Percentiles rank a stretch among this genome's conserved stretches.
Evolutionary conservation across 2,113 vertebrate species (phyloP).

Genomic region (Mixornis gularis): DNA sequence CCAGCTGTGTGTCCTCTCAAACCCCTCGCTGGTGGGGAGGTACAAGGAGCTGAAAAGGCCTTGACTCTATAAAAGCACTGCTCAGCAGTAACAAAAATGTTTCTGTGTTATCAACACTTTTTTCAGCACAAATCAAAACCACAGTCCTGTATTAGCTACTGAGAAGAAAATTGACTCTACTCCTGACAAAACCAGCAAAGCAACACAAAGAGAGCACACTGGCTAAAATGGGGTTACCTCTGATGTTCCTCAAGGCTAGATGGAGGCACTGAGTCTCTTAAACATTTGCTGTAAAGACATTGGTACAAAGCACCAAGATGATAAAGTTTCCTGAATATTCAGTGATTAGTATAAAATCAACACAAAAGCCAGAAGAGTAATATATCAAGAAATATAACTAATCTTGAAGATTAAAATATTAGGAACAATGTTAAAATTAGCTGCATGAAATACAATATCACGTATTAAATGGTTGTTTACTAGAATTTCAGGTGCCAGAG

Average conservation of each 20-base stretch:
- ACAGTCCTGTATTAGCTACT: too few relatives aligned
- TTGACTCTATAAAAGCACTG: not conserved
- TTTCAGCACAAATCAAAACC: not conserved
- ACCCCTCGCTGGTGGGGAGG: not conserved
- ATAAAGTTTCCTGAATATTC: not conserved
- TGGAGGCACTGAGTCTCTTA: not conserved
- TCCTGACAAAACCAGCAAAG: not conserved
- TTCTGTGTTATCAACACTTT: not conserved
- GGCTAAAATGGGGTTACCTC: not conserved
- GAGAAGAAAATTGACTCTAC: not conserved
- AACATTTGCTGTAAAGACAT: not conserved
- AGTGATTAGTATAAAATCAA: not conserved
- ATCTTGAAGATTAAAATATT: not conserved
- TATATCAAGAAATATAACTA: not conserved
- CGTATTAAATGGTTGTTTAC: accelerated
- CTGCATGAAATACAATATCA: not conserved
- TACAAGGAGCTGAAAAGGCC: not conserved
- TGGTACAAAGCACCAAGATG: not conserved
- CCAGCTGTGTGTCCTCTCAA: not conserved
- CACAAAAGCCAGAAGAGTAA: not conserved
- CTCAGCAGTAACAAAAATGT: not conserved
- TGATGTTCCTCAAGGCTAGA: not conserved
- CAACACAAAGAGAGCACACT: not conserved
- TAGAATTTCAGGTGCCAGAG: not conserved
- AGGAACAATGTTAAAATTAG: not conserved